phyloP scores from a whole-genome alignment of 64 coral and sea anemone species.

The Montipora capricornis region DNA sequence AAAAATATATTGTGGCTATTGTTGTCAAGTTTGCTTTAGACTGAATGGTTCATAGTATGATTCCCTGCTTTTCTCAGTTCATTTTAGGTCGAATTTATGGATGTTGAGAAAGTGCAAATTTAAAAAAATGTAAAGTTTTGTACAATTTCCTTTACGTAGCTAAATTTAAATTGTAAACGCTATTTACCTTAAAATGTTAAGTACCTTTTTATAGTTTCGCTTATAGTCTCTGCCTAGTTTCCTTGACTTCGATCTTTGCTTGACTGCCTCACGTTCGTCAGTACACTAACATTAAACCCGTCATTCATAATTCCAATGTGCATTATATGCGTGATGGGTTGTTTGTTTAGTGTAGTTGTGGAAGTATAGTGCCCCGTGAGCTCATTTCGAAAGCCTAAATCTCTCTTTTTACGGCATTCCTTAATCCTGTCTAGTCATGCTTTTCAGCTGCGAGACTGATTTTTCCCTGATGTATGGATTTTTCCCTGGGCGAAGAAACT shows the following conservation, averaged over 20 bases:
- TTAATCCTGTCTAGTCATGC: constrained; percentile 58
- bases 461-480: not conserved
- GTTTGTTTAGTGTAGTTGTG: constrained; percentile 45
- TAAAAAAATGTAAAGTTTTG: not conserved
- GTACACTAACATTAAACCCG: constrained; percentile 21
- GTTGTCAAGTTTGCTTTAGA: not conserved
- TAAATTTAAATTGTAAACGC: not conserved
- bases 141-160: not conserved
- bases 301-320: constrained; percentile 11
- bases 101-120: not conserved
- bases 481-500: not conserved
- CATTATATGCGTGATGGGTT: constrained; percentile 55
- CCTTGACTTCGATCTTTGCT: not conserved
- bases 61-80: not conserved
- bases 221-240: not conserved
- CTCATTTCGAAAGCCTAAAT: constrained; percentile 56
- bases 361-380: constrained; percentile 26
- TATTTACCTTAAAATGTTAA: too few species aligned
- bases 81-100: not conserved
- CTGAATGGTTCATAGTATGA: not conserved
- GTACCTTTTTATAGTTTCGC: constrained; percentile 10
- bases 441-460: not conserved
- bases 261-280: constrained; percentile 2
- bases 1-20: not conserved
- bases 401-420: constrained; percentile 40